Conservation (phyloP, 1,140 invertebrate species). For the Neelides sp. region DNA sequence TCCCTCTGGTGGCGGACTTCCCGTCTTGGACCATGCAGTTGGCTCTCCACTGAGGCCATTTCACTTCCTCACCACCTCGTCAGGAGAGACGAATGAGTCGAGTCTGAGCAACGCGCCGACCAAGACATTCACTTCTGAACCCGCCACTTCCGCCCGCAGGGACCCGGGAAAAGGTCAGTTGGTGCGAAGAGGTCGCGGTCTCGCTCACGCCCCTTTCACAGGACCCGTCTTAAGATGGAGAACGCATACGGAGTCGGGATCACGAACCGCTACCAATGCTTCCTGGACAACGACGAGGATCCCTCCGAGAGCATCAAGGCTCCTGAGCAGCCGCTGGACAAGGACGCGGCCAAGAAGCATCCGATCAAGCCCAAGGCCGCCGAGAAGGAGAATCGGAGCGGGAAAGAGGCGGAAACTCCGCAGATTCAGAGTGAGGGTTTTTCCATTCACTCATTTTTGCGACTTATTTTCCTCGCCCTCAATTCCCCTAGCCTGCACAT, state of each 20-base stretch:
- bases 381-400: conserved; percentile 76
- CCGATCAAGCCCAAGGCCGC: conserved; percentile 48
- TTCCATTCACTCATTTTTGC: conserved; percentile 3
- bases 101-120: no score
- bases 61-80: no score
- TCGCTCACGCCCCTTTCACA: background rate
- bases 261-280: conserved; percentile 81
- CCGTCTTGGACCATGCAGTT: no score
- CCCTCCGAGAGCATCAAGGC: conserved; percentile 73
- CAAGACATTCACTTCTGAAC: no score
- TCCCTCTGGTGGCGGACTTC: no score
- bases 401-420: conserved; percentile 36
- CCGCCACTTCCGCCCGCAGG: background rate
- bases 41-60: no score
- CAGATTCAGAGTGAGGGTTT: background rate
- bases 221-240: conserved; percentile 51
- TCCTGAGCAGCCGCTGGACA: conserved; percentile 61
- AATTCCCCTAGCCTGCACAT: conserved; percentile 2
- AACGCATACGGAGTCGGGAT: conserved; percentile 82
- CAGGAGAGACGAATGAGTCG: no score
- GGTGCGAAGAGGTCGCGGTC: background rate
- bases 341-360: conserved; percentile 68
- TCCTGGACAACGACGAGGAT: conserved; percentile 66
- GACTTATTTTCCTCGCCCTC: background rate
- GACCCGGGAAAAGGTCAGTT: background rate